Evolutionary conservation across 2,797 vertebrate species (phyloP).

Genomic region (Tamandua tetradactyla): DNA sequence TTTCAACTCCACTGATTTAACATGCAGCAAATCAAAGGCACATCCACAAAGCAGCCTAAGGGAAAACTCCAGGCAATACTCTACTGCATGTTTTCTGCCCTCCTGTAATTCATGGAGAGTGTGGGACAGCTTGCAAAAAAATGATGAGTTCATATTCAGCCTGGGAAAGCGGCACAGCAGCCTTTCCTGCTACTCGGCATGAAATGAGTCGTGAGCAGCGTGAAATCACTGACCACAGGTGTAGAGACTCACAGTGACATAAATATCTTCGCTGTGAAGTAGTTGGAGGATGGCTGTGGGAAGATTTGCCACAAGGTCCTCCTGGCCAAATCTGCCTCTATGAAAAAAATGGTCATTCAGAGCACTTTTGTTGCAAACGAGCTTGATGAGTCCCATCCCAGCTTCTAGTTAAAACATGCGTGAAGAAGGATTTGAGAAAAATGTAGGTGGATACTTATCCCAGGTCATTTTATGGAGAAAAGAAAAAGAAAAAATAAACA

Average conservation of each 20-base stretch:
- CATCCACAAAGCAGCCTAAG: neutral
- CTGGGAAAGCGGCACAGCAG: constrained; percentile 49
- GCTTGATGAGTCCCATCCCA: neutral
- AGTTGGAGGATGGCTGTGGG: constrained; percentile 69
- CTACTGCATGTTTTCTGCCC: neutral
- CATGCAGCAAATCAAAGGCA: neutral
- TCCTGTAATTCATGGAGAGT: neutral
- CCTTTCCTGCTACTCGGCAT: constrained; percentile 57
- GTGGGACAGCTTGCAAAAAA: neutral
- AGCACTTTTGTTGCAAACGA: neutral
- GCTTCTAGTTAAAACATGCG: neutral
- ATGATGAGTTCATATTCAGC: constrained; percentile 46
- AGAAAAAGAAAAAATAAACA: neutral
- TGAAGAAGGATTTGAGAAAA: neutral
- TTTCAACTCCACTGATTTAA: neutral
- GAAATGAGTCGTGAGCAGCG: constrained; percentile 73
- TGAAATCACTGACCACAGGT: constrained; percentile 75
- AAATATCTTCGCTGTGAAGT: constrained; percentile 72
- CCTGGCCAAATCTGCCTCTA: constrained; percentile 58
- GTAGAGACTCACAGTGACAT: constrained; percentile 65
- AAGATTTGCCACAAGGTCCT: constrained; percentile 59
- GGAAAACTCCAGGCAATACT: neutral
- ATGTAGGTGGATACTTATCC: neutral
- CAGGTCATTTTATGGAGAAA: neutral
- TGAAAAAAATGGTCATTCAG: constrained; percentile 34